Evolutionary conservation across 2,888 invertebrate genomes (phyloP).

Genomic region (Chloroclysta siterata): DNA sequence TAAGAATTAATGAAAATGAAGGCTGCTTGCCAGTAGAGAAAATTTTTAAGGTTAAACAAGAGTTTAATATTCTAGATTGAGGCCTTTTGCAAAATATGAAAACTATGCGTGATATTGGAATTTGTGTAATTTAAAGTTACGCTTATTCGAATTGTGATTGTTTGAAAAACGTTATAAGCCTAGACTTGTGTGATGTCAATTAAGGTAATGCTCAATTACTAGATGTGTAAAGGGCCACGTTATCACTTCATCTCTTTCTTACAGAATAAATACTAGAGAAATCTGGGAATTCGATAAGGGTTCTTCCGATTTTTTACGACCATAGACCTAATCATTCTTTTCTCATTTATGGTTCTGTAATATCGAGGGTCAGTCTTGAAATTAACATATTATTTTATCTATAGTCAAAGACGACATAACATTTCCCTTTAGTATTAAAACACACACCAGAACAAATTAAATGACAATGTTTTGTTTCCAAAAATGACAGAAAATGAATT

Average conservation of each 20-base stretch:
- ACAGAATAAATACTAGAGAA: neutral
- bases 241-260: constrained; percentile 6
- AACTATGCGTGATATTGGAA: constrained; percentile 10
- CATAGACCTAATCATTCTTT: too few species aligned
- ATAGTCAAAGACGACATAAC: too few species aligned
- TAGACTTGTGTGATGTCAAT: neutral
- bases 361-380: too few species aligned
- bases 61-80: constrained; percentile 13
- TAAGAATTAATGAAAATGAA: constrained; percentile 5
- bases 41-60: constrained; percentile 2
- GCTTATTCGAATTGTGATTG: constrained; percentile 4
- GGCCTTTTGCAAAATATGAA: constrained; percentile 7
- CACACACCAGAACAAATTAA: too few species aligned
- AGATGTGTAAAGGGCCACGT: constrained; percentile 2
- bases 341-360: too few species aligned
- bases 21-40: neutral
- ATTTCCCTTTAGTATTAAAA: too few species aligned
- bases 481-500: neutral
- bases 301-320: too few species aligned
- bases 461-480: neutral
- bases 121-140: constrained; percentile 2
- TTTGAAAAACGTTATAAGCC: constrained; percentile 7
- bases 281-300: neutral
- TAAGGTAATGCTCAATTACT: constrained; percentile 9
- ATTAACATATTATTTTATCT: too few species aligned